These are phyloP conservation scores for Cynodonichthys magdalenae DNA, from an alignment of 2,797 vertebrate species.

Conservation along the genomic window DNA sequence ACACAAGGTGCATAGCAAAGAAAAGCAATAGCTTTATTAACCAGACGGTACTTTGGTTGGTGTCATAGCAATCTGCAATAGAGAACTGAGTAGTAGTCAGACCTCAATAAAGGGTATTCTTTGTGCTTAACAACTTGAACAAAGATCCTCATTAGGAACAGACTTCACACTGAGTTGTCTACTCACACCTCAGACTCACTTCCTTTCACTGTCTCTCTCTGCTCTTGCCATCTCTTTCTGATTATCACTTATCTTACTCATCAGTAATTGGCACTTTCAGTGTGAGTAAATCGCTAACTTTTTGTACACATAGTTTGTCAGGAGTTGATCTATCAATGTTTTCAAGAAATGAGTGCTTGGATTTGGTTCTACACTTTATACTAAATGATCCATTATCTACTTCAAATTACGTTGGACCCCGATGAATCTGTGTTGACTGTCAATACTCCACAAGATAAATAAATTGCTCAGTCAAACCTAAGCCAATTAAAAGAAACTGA, in stretches of 20 bases:
- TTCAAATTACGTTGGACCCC: conserved; percentile 26
- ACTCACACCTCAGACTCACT: conserved; percentile 49
- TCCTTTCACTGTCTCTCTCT: conserved; percentile 6
- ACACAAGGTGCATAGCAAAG: conserved; percentile 10
- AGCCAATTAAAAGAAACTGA: too few relatives aligned
- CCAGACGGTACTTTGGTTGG: conserved; percentile 1
- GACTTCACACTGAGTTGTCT: conserved; percentile 62
- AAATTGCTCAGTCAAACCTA: too few relatives aligned
- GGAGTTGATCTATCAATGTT: conserved; percentile 41
- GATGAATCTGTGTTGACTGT: conserved; percentile 6
- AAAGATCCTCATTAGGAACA: conserved; percentile 66
- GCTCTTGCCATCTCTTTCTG: conserved; percentile 34
- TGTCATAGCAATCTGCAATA: conserved; percentile 6
- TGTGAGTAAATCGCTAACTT: conserved; percentile 33
- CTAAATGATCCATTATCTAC: conserved; percentile 32
- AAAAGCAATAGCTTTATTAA: conserved; percentile 12
- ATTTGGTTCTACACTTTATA: conserved; percentile 29
- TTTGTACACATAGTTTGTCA: conserved; percentile 36
- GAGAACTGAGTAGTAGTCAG: conserved; percentile 19
- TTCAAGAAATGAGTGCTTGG: conserved; percentile 46
- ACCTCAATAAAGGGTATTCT: conserved; percentile 42
- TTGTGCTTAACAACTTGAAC: conserved; percentile 64
- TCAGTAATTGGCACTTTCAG: conserved; percentile 58
- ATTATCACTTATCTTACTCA: conserved; percentile 53
- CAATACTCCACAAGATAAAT: neutral